A percentile compares a stretch with the other conserved stretches of the same genome.
Conservation (phyloP, 2,113 vertebrate species). For the Piprites chloris region DNA sequence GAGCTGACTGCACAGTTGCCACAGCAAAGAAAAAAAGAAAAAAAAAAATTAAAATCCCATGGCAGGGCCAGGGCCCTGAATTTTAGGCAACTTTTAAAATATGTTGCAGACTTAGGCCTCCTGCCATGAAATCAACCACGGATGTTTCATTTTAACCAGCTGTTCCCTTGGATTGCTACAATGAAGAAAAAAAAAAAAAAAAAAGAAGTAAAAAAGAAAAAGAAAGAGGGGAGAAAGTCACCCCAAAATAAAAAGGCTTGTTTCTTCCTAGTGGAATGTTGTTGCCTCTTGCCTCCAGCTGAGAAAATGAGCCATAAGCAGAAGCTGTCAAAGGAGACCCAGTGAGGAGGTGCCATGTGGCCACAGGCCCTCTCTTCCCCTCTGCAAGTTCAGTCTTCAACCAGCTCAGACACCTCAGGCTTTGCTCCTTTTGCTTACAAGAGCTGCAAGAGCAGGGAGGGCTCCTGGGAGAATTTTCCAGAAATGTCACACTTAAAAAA, state of each 20-base stretch:
- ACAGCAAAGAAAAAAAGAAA: background rate
- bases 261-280: background rate
- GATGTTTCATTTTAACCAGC: background rate
- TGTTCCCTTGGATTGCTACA: background rate
- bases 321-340: background rate
- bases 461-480: constrained; percentile 16
- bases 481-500: background rate
- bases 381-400: background rate
- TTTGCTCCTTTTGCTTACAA: background rate
- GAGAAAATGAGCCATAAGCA: background rate
- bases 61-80: background rate
- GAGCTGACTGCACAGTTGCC: accelerated
- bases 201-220: accelerated
- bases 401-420: background rate
- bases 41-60: background rate
- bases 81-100: background rate
- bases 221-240: background rate
- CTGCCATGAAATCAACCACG: background rate
- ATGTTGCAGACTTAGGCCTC: background rate
- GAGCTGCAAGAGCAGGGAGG: background rate
- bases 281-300: background rate
- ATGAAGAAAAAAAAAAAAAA: background rate
- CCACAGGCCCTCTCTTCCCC: background rate
- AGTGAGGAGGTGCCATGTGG: background rate
- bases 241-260: background rate